Conservation (phyloP, 1,140 invertebrate species). For the Laodelphax striatellus region DNA sequence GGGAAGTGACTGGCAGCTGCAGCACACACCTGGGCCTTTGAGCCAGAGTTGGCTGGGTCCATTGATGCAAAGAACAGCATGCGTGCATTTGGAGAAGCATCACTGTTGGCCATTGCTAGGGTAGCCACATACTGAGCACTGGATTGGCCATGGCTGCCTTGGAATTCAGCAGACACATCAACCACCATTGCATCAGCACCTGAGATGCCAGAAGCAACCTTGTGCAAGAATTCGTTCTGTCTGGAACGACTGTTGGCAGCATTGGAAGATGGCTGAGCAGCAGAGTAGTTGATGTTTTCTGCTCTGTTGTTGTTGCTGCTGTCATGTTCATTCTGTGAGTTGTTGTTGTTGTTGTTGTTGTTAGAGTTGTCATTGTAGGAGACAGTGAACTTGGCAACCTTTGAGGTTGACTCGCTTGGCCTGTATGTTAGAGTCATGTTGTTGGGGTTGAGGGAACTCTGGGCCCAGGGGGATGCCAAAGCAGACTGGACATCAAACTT, state of each 20-base stretch:
- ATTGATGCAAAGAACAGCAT: slow-evolving; percentile 32
- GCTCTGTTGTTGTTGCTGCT: slow-evolving; percentile 5
- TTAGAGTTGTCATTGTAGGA: slow-evolving; percentile 12
- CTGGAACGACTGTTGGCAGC: slow-evolving; percentile 32
- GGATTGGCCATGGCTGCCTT: slow-evolving; percentile 27
- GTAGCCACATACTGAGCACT: slow-evolving; percentile 35
- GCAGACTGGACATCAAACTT: slow-evolving; percentile 22
- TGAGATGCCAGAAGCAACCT: slow-evolving; percentile 35
- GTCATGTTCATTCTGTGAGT: background rate
- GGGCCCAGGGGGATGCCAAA: slow-evolving; percentile 18
- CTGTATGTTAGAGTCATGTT: slow-evolving; percentile 19
- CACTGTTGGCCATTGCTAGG: slow-evolving; percentile 36
- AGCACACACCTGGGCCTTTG: slow-evolving; percentile 4
- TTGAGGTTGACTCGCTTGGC: slow-evolving; percentile 18
- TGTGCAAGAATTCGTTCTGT: slow-evolving; percentile 36
- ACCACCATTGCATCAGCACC: slow-evolving; percentile 33
- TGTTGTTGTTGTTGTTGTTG: slow-evolving; percentile 7
- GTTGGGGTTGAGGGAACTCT: slow-evolving; percentile 18
- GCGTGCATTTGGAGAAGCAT: slow-evolving; percentile 38
- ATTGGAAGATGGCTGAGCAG: slow-evolving; percentile 22
- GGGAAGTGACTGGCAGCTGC: slow-evolving; percentile 29
- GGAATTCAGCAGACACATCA: slow-evolving; percentile 38
- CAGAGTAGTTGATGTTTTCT: slow-evolving; percentile 1
- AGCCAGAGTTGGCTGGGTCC: slow-evolving; percentile 21
- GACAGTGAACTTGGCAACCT: slow-evolving; percentile 20